Evolutionary conservation across 1,140 invertebrate genomes (phyloP), one percentile per base, ranked within the genome.

Genomic region (Mya arenaria): DNA sequence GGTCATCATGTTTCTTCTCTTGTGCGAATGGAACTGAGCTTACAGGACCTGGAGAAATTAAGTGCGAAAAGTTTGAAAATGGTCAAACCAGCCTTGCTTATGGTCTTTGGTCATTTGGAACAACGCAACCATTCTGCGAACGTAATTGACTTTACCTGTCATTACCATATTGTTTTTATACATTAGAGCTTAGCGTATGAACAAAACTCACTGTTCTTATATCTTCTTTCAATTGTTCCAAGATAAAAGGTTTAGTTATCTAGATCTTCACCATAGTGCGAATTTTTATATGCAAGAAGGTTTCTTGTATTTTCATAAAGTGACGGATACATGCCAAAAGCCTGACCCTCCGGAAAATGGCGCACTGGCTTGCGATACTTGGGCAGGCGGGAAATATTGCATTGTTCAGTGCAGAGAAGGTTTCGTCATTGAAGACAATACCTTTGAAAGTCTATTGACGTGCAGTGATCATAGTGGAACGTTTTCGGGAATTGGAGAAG

Each of bases 101-200:
- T 23, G 69, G 48, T 23, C 10, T 34, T 13, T 72, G 69, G 69
- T 19, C 37, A 39, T 72, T 72, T 44, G 41, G 58, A 32, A 13
- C 36, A n/a, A n/a, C n/a, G 23, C 48, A 72, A 30, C 69, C 69
- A 17, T 58, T 56, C n/a, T 72, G 69, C 39, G 52, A 72, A 72
- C 2, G 69, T 72, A 58, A 58, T 44, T 37, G 6, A 17, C 10
- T 5, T 58, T 19, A n/a, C n/a, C n/a, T n/a, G n/a, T n/a, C n/a
- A n/a, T n/a, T n/a, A n/a, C n/a, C n/a, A n/a, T n/a, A n/a, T n/a
- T n/a, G n/a, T n/a, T n/a, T n/a, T n/a, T n/a, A n/a, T n/a, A n/a
- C n/a, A n/a, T n/a, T n/a, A n/a, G n/a, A n/a, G n/a, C n/a, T n/a
- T n/a, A n/a, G n/a, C n/a, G n/a, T n/a, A n/a, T n/a, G n/a, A n/a